Conservation (phyloP, 2,113 vertebrate genomes). For the Thermophis baileyi region DNA sequence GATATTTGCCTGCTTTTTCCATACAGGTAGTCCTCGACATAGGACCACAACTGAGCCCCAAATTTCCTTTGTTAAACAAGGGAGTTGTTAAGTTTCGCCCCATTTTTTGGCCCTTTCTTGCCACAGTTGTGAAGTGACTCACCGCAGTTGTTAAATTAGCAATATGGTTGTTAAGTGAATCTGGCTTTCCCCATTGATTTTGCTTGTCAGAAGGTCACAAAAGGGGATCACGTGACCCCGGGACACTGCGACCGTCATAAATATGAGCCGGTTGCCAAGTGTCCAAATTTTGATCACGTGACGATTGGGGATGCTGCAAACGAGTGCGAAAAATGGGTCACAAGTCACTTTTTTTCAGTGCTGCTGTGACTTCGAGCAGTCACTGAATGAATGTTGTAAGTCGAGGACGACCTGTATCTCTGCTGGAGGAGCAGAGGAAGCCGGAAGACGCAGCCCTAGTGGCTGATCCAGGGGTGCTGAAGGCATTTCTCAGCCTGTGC, state of each 20-base stretch:
- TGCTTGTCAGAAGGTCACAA: background rate
- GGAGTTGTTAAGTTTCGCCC: background rate
- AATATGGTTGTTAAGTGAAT: background rate
- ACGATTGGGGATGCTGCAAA: background rate
- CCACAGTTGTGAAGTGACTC: background rate
- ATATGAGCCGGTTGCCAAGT: background rate
- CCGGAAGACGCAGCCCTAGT: background rate
- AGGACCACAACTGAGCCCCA: too few species aligned
- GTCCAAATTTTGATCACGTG: background rate
- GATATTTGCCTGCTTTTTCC: background rate
- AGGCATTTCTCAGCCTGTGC: constrained; percentile 77
- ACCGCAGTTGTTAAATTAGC: too few species aligned
- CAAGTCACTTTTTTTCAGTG: background rate
- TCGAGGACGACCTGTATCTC: background rate
- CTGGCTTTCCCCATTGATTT: background rate
- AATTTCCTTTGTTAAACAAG: background rate
- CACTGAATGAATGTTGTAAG: background rate
- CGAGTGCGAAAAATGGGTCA: background rate
- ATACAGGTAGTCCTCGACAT: background rate
- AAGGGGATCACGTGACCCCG: background rate
- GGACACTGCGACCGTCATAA: background rate
- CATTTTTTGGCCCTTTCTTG: background rate
- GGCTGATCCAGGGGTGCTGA: constrained; percentile 75
- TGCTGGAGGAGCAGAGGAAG: background rate
- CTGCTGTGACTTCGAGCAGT: background rate